Conservation (phyloP, 1,140 invertebrate genomes). For the Mylabris phalerata region DNA sequence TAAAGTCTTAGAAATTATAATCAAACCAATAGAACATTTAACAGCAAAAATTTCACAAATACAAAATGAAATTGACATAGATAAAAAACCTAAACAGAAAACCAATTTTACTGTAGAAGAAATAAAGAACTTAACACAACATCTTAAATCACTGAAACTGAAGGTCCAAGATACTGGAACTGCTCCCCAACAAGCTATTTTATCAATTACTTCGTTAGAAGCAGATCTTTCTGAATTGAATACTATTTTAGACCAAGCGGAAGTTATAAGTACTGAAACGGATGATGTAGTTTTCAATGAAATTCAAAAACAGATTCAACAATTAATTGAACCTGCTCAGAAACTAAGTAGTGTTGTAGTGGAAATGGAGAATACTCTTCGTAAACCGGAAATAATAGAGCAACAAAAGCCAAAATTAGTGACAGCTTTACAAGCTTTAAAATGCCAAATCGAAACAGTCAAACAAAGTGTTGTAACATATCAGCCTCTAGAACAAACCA, state of each 20-base stretch:
- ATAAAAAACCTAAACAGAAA: not conserved
- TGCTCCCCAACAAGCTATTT: constrained; percentile 1
- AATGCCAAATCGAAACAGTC: constrained; percentile 6
- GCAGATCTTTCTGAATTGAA: too few species aligned
- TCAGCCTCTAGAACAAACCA: not conserved
- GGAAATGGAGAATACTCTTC: constrained; percentile 2
- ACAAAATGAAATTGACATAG: constrained; percentile 2
- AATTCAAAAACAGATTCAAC: too few species aligned
- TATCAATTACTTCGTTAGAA: too few species aligned
- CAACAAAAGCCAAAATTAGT: constrained; percentile 5
- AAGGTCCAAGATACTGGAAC: not conserved
- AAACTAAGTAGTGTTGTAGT: constrained; percentile 1
- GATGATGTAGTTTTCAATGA: too few species aligned
- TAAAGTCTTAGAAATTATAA: constrained; percentile 1
- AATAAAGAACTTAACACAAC: constrained; percentile 2
- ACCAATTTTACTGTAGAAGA: constrained; percentile 1
- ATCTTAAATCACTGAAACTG: not conserved
- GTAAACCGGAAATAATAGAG: constrained; percentile 9
- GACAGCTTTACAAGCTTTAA: constrained; percentile 6
- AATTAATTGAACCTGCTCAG: too few species aligned
- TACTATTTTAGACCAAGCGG: too few species aligned
- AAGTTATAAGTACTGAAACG: too few species aligned
- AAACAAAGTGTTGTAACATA: constrained; percentile 1
- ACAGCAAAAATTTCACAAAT: not conserved
- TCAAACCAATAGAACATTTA: constrained; percentile 4